Evolutionary conservation across 1,140 invertebrate genomes (phyloP).

Genomic region (Propsilocerus akamusi): DNA sequence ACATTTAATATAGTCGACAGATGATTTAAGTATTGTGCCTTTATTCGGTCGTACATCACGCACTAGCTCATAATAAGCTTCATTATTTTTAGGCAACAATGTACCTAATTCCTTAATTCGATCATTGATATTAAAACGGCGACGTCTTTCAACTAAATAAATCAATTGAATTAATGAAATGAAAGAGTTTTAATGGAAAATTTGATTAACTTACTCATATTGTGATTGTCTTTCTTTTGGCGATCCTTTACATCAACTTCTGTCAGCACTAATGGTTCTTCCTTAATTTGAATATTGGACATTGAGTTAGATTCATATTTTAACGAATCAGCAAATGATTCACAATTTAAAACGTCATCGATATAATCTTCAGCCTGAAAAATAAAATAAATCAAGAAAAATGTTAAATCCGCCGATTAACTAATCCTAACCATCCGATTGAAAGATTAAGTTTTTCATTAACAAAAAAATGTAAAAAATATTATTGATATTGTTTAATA

Average conservation of each 20-base stretch:
- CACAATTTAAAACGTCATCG: slow-evolving; percentile 56
- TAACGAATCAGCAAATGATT: slow-evolving; percentile 29
- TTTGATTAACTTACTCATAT: slow-evolving; percentile 74
- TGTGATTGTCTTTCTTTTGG: slow-evolving; percentile 98
- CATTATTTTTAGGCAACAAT: slow-evolving; percentile 79
- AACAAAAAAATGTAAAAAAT: too few species aligned
- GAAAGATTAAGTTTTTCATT: too few species aligned
- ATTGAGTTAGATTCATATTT: slow-evolving; percentile 19
- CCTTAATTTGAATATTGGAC: slow-evolving; percentile 40
- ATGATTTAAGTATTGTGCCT: slow-evolving; percentile 94
- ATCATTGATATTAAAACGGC: slow-evolving; percentile 96
- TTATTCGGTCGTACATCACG: slow-evolving; percentile 78
- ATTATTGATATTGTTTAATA: too few species aligned
- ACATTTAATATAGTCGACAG: slow-evolving; percentile 88
- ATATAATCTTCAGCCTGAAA: slow-evolving; percentile 63
- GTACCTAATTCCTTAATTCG: slow-evolving; percentile 93
- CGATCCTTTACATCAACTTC: slow-evolving; percentile 79
- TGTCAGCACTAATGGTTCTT: slow-evolving; percentile 38
- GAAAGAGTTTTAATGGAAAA: not conserved
- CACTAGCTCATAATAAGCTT: slow-evolving; percentile 76
- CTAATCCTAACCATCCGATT: too few species aligned
- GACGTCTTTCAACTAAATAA: slow-evolving; percentile 70
- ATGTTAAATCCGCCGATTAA: too few species aligned
- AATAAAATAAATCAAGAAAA: too few species aligned
- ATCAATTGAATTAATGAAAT: not conserved